Evolutionary conservation across 2,797 vertebrate genomes (phyloP).

Genomic region (Lepus townsendii): DNA sequence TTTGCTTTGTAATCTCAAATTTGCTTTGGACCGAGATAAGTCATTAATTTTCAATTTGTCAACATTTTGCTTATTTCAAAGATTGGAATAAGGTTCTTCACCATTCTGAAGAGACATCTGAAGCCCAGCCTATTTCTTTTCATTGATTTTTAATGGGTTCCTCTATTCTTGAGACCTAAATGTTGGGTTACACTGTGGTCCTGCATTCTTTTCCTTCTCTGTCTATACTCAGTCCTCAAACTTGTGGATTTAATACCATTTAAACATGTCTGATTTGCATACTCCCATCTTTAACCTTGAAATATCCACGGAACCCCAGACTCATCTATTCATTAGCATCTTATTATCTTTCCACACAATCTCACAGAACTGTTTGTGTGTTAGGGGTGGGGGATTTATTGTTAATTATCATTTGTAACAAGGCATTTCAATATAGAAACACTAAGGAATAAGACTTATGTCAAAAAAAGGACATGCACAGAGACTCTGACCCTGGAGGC

Average conservation of each 20-base stretch:
- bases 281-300: neutral
- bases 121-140: neutral
- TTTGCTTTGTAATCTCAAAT: neutral
- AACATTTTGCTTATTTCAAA: neutral
- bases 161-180: neutral
- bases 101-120: neutral
- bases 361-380: neutral
- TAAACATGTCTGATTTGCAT: neutral
- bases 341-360: neutral
- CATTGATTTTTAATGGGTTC: neutral
- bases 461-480: neutral
- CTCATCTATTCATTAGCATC: neutral
- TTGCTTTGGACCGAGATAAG: neutral
- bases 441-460: neutral
- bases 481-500: neutral
- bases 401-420: neutral
- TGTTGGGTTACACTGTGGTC: neutral
- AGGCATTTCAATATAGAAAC: neutral
- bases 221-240: neutral
- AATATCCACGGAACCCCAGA: neutral
- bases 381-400: fast-evolving
- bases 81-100: neutral
- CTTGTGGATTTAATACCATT: neutral
- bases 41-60: neutral
- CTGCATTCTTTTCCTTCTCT: neutral